These are phyloP conservation scores for Polymixis flavicincta DNA, from an alignment of 2,888 invertebrate species.

Conservation along the genomic window DNA sequence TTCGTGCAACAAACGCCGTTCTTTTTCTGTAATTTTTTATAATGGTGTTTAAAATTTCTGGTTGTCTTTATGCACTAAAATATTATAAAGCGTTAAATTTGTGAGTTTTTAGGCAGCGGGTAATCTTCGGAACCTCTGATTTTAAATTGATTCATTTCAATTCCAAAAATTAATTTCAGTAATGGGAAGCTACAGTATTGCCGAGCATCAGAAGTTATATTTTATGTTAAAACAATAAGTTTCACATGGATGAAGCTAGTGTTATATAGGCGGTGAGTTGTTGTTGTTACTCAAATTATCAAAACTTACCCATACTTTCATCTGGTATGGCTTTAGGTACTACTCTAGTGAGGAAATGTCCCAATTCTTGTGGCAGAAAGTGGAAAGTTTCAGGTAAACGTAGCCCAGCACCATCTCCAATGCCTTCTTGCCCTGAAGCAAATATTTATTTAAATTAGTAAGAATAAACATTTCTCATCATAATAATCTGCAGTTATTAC, in stretches of 20 bases:
- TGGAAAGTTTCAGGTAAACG: constrained; percentile 93
- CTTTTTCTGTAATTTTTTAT: constrained; percentile 86
- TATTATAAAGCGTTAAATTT: background rate
- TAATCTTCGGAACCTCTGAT: background rate
- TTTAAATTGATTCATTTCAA: too few relatives aligned
- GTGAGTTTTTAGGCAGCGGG: too few relatives aligned
- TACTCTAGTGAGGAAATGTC: constrained; percentile 94
- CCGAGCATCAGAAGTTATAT: background rate
- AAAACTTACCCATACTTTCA: constrained; percentile 92
- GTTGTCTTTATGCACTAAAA: background rate
- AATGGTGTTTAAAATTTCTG: background rate
- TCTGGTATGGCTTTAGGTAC: constrained; percentile 93
- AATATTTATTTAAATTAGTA: background rate
- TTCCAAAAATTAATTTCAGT: background rate
- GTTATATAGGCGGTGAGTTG: background rate
- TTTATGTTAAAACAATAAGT: background rate
- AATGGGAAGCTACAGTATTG: too few relatives aligned
- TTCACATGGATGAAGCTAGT: background rate
- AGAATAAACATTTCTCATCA: background rate
- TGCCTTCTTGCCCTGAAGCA: constrained; percentile 86
- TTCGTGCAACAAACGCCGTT: constrained; percentile 93
- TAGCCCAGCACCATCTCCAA: constrained; percentile 88
- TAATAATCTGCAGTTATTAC: background rate
- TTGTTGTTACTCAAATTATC: background rate
- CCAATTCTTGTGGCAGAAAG: constrained; percentile 93